Evolutionary conservation across 2,888 invertebrate species (phyloP).

Genomic region (Candidula unifasciata): DNA sequence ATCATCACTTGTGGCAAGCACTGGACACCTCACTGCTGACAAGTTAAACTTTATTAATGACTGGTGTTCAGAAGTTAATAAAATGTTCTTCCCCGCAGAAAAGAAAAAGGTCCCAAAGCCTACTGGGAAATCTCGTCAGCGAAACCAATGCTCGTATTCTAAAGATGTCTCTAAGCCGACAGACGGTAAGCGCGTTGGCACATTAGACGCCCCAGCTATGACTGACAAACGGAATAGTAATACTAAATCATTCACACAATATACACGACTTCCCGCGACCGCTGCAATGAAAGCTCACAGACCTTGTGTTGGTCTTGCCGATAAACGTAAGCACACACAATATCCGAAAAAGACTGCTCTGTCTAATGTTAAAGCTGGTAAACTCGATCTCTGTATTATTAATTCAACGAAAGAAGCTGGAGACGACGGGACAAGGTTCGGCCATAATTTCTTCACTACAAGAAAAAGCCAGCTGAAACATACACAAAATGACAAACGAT

Average conservation of each 20-base stretch:
- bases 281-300: too few relatives aligned
- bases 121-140: too few relatives aligned
- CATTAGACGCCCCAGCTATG: too few relatives aligned
- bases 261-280: background rate
- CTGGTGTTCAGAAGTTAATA: conserved; percentile 55
- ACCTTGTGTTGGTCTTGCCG: background rate
- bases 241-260: background rate
- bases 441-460: background rate
- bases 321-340: background rate
- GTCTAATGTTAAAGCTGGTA: background rate
- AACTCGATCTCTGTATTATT: conserved; percentile 24
- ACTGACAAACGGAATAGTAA: background rate
- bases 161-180: background rate
- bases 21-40: conserved; percentile 19
- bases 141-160: background rate
- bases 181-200: background rate
- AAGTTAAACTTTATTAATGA: conserved; percentile 46
- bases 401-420: background rate
- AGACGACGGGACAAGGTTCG: background rate
- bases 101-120: conserved; percentile 41
- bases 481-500: background rate
- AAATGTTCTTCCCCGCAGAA: conserved; percentile 42
- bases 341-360: background rate
- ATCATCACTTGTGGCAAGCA: background rate
- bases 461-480: background rate